Conservation (phyloP, 2,113 vertebrate genomes). For the Nipponia nippon region DNA sequence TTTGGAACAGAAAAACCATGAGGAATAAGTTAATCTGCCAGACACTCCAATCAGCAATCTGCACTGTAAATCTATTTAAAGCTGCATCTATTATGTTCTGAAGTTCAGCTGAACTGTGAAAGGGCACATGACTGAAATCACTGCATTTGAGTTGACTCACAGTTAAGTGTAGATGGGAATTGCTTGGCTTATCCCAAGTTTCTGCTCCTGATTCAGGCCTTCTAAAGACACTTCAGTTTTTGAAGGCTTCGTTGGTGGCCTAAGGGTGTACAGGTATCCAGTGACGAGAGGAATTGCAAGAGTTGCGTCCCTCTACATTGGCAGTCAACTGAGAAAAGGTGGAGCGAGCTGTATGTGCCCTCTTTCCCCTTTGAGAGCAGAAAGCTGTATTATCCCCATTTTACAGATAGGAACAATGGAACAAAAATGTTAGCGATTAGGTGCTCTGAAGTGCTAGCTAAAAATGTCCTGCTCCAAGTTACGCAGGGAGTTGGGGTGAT, state of each 20-base stretch:
- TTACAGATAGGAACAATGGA: neutral
- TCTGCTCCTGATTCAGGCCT: slow-evolving; percentile 26
- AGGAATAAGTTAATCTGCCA: slow-evolving; percentile 62
- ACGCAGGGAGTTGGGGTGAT: neutral
- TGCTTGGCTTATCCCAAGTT: slow-evolving; percentile 1
- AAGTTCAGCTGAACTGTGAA: slow-evolving; percentile 62
- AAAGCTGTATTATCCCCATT: neutral
- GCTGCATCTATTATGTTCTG: slow-evolving; percentile 45
- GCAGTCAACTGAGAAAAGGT: neutral
- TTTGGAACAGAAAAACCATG: slow-evolving; percentile 53
- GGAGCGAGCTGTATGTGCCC: neutral
- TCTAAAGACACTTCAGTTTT: neutral
- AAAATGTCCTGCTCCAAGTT: neutral
- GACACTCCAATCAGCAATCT: slow-evolving; percentile 43
- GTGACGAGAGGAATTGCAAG: neutral
- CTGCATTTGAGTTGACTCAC: slow-evolving; percentile 49
- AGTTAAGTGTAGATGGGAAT: slow-evolving; percentile 10
- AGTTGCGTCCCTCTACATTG: neutral
- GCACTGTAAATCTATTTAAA: slow-evolving; percentile 61
- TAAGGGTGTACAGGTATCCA: neutral
- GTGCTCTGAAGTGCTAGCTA: neutral
- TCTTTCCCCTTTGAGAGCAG: neutral
- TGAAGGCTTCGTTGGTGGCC: neutral
- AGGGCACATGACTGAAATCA: slow-evolving; percentile 61
- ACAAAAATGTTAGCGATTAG: neutral